Evolutionary conservation across 2,888 invertebrate genomes (phyloP).

Genomic region (Podotricha telesiphe): DNA sequence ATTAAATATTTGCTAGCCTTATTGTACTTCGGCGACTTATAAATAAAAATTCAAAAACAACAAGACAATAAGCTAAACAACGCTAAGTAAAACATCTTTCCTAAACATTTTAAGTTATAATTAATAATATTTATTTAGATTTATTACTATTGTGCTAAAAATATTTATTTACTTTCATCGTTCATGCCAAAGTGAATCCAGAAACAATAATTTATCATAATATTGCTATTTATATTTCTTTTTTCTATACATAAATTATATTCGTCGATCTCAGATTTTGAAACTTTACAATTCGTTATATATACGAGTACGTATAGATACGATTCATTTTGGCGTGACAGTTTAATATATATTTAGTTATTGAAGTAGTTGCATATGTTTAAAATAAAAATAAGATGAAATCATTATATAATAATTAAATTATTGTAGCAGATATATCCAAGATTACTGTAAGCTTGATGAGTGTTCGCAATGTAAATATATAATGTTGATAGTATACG

Average conservation of each 20-base stretch:
- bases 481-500: slow-evolving; percentile 31
- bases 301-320: background rate
- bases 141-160: slow-evolving; percentile 2
- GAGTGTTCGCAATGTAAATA: slow-evolving; percentile 32
- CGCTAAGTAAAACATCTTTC: background rate
- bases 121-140: background rate
- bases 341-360: background rate
- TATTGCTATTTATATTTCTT: background rate
- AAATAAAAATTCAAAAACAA: background rate
- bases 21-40: background rate
- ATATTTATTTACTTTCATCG: background rate
- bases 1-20: background rate
- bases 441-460: slow-evolving; percentile 27
- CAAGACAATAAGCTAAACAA: slow-evolving; percentile 22
- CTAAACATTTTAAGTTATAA: background rate
- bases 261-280: background rate
- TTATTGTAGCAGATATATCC: slow-evolving; percentile 6
- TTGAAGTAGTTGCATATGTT: background rate
- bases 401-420: slow-evolving; percentile 26
- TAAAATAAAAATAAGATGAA: slow-evolving; percentile 8
- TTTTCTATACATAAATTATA: background rate
- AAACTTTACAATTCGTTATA: background rate
- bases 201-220: background rate
- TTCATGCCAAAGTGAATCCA: background rate
- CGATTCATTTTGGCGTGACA: background rate